These are phyloP conservation scores for Coracias cyanogaster DNA, from an alignment of 2,797 vertebrate species.

Conservation along the genomic window DNA sequence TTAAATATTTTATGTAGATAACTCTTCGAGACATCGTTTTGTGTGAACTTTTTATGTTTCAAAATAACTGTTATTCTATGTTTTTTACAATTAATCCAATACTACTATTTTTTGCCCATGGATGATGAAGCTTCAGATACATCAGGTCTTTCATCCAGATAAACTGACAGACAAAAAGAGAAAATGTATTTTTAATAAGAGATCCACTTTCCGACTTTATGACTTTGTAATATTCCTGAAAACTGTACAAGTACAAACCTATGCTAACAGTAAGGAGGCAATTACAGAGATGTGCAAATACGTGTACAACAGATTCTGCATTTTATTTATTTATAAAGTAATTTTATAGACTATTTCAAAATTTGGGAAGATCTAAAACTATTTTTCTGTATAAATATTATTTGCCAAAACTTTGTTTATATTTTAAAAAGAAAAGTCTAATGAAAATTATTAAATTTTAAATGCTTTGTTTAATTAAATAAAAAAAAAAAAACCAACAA, in stretches of 20 bases:
- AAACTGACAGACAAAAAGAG: constrained; percentile 76
- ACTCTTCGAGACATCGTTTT: constrained; percentile 76
- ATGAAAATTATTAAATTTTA: constrained; percentile 83
- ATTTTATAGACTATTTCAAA: constrained; percentile 86
- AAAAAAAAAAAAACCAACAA: constrained; percentile 36
- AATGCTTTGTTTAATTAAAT: constrained; percentile 86
- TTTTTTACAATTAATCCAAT: constrained; percentile 78
- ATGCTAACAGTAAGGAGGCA: constrained; percentile 79
- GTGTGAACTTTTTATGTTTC: constrained; percentile 78
- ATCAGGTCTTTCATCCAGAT: constrained; percentile 77
- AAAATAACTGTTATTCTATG: constrained; percentile 71
- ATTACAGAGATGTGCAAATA: constrained; percentile 83
- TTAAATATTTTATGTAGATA: constrained; percentile 84
- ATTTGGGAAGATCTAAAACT: constrained; percentile 86
- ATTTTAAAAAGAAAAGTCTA: constrained; percentile 79
- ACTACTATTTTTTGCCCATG: constrained; percentile 81
- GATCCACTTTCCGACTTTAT: constrained; percentile 79
- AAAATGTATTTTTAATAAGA: constrained; percentile 85
- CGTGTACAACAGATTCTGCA: constrained; percentile 84
- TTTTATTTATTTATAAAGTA: constrained; percentile 88
- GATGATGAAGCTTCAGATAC: constrained; percentile 74
- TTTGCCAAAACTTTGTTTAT: constrained; percentile 87
- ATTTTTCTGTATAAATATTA: constrained; percentile 87
- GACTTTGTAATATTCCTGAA: constrained; percentile 82
- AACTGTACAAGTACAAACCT: constrained; percentile 77